Conservation (phyloP, 2,888 invertebrate species). For the Cephonodes hylas region DNA sequence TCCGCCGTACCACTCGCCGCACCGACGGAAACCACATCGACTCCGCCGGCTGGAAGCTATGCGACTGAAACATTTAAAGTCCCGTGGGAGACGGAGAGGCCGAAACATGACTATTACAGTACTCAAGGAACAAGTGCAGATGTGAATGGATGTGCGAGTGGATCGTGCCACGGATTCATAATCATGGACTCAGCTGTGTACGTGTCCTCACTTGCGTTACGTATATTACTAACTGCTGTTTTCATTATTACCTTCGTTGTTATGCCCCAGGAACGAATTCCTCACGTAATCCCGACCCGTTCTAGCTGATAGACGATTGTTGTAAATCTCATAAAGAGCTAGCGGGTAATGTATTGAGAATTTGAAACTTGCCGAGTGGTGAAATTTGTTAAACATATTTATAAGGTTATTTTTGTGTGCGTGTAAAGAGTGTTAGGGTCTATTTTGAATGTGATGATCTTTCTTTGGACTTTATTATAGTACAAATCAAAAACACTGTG, state of each 20-base stretch:
- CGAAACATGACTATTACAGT: neutral
- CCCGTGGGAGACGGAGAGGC: neutral
- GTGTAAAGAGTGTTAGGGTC: slow-evolving; percentile 7
- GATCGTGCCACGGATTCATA: neutral
- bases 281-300: slow-evolving; percentile 6
- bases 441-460: slow-evolving; percentile 5
- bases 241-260: slow-evolving; percentile 1
- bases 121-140: slow-evolving; percentile 1
- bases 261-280: slow-evolving; percentile 6
- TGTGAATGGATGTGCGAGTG: slow-evolving; percentile 5
- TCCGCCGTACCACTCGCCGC: neutral
- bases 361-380: slow-evolving; percentile 3
- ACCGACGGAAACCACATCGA: neutral
- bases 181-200: slow-evolving; percentile 2
- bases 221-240: slow-evolving; percentile 3
- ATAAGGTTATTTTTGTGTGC: slow-evolving; percentile 10
- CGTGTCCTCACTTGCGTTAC: neutral
- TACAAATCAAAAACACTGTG: neutral
- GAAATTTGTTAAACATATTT: slow-evolving; percentile 8
- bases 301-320: slow-evolving; percentile 6
- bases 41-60: slow-evolving; percentile 20
- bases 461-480: slow-evolving; percentile 4
- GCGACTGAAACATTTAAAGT: neutral
- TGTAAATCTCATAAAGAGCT: slow-evolving; percentile 1
- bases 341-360: slow-evolving; percentile 7